Percentiles rank a stretch among this genome's conserved stretches.
Conservation (phyloP, 2,797 vertebrate genomes). For the Falco columbarius region DNA sequence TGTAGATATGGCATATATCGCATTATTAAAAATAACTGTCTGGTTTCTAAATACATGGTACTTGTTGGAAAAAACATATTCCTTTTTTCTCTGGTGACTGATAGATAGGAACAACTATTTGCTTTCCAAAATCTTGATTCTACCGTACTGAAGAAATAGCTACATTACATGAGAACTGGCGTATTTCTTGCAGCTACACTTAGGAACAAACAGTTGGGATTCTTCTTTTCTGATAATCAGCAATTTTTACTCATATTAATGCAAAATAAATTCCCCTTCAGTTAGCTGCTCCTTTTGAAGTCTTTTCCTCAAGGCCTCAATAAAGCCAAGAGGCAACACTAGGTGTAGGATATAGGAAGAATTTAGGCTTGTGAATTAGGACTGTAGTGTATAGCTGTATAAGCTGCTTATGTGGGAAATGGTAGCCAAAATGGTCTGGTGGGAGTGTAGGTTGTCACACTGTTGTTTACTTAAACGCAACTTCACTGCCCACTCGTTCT, state of each 20-base stretch:
- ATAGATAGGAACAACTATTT: not conserved
- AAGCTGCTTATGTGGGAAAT: not conserved
- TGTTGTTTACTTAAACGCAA: not conserved
- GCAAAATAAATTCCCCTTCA: not conserved
- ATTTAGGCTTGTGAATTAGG: not conserved
- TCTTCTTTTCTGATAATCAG: not conserved
- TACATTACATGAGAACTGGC: not conserved
- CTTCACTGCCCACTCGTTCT: fast-evolving
- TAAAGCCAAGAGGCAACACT: not conserved
- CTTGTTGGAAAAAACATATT: not conserved
- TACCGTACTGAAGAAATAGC: constrained; percentile 5
- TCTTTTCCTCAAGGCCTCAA: not conserved
- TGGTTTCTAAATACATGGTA: not conserved
- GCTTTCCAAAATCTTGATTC: not conserved
- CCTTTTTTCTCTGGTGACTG: not conserved
- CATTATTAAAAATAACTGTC: not conserved
- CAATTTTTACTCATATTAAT: not conserved
- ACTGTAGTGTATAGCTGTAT: not conserved
- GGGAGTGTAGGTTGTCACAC: not conserved
- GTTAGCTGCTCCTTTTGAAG: not conserved
- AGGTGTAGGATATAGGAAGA: not conserved
- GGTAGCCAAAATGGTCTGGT: not conserved
- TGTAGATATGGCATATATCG: not conserved
- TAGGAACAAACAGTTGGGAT: not conserved
- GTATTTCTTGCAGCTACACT: not conserved